phyloP scores from a whole-genome alignment of 2,888 invertebrate genomes.

The Hemithea aestivaria region DNA sequence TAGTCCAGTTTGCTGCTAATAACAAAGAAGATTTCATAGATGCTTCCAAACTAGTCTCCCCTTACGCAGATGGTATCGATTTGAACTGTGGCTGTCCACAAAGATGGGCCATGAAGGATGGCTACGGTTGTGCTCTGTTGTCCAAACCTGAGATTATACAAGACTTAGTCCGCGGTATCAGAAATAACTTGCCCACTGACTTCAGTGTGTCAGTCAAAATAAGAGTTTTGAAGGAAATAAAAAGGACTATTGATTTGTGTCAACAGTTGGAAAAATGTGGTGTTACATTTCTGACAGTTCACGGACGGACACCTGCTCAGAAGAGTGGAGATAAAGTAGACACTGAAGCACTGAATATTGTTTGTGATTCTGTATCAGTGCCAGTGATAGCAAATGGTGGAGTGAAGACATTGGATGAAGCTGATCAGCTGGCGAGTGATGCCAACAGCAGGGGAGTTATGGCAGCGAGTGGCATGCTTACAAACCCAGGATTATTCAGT shows the following conservation, averaged over 20 bases:
- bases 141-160: conserved; percentile 90
- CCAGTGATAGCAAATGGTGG: conserved; percentile 97
- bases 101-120: conserved; percentile 94
- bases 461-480: conserved; percentile 93
- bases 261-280: conserved; percentile 90
- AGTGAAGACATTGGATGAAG: conserved; percentile 86
- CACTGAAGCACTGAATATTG: conserved; percentile 82
- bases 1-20: conserved; percentile 97
- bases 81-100: conserved; percentile 99
- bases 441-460: conserved; percentile 92
- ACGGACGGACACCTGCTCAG: conserved; percentile 93
- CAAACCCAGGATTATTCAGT: conserved; percentile 94
- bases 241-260: conserved; percentile 88
- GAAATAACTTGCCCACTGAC: conserved; percentile 83
- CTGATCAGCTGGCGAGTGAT: conserved; percentile 79
- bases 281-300: conserved; percentile 92
- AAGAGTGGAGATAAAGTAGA: conserved; percentile 87
- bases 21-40: conserved; percentile 88
- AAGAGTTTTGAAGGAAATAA: conserved; percentile 85
- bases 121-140: conserved; percentile 91
- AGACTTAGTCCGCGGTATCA: conserved; percentile 88
- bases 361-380: conserved; percentile 84
- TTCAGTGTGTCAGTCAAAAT: conserved; percentile 97
- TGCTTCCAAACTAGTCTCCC: conserved; percentile 90
- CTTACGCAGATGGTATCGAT: conserved; percentile 94